phyloP scores from a whole-genome alignment of 2,113 vertebrate genomes.

The Anas platyrhynchos region DNA sequence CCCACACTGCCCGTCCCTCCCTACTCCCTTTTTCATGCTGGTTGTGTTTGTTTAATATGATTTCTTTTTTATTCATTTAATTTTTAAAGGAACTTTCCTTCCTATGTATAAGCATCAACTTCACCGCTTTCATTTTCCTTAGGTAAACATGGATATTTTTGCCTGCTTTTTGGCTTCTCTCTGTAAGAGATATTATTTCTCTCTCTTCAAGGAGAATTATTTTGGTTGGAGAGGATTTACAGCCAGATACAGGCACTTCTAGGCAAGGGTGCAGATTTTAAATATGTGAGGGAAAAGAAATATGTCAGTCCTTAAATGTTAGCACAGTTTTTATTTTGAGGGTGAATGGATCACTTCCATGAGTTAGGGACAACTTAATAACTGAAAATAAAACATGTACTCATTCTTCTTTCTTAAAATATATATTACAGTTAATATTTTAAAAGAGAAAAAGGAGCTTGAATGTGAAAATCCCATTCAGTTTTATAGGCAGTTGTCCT shows the following conservation, averaged over 20 bases:
- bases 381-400: constrained; percentile 5
- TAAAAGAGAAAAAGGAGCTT: neutral
- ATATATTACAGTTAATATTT: neutral
- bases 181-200: constrained; percentile 19
- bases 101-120: neutral
- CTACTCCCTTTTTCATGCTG: neutral
- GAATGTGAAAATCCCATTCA: neutral
- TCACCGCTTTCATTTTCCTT: neutral
- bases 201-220: constrained; percentile 36
- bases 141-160: constrained; percentile 29
- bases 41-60: neutral
- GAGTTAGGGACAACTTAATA: constrained; percentile 33
- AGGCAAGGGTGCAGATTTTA: constrained; percentile 33
- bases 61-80: neutral
- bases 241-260: constrained; percentile 37
- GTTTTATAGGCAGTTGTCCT: constrained; percentile 1
- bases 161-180: constrained; percentile 23
- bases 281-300: constrained; percentile 33
- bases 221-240: constrained; percentile 57
- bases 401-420: neutral
- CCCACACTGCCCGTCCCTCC: neutral
- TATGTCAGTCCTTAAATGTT: constrained; percentile 15
- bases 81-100: neutral
- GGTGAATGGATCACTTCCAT: constrained; percentile 11
- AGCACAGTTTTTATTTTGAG: constrained; percentile 34